These are phyloP conservation scores for Recurvirostra avosetta DNA, from an alignment of 2,113 vertebrate genomes.

Conservation along the genomic window DNA sequence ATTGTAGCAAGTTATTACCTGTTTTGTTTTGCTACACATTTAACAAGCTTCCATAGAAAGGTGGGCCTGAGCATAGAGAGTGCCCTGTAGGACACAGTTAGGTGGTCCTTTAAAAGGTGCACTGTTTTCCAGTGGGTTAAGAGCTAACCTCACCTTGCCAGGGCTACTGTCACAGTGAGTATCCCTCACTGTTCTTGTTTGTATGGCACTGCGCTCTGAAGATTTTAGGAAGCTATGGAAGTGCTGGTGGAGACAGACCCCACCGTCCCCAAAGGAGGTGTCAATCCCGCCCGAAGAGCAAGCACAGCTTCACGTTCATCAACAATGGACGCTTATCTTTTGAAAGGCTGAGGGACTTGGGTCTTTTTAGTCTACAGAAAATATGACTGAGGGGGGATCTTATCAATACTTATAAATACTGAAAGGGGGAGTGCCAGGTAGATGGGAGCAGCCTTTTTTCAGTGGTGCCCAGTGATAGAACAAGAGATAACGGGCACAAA, in stretches of 20 bases:
- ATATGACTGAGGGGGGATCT: too few species aligned
- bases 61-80: neutral
- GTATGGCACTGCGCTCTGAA: neutral
- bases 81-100: accelerated
- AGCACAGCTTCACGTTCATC: neutral
- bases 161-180: neutral
- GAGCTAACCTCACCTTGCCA: neutral
- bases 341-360: too few species aligned
- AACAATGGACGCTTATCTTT: neutral
- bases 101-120: accelerated
- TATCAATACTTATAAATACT: too few species aligned
- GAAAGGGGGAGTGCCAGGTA: too few species aligned
- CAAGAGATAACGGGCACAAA: too few species aligned
- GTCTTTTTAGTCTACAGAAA: too few species aligned
- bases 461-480: too few species aligned
- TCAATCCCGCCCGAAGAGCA: neutral
- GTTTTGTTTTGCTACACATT: neutral
- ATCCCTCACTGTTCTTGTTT: neutral
- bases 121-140: neutral
- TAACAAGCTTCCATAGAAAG: neutral
- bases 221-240: neutral
- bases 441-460: too few species aligned
- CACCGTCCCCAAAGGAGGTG: neutral
- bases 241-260: neutral
- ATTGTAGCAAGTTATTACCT: neutral